Evolutionary conservation across 2,888 invertebrate species (phyloP).

Genomic region (Diploptera punctata): DNA sequence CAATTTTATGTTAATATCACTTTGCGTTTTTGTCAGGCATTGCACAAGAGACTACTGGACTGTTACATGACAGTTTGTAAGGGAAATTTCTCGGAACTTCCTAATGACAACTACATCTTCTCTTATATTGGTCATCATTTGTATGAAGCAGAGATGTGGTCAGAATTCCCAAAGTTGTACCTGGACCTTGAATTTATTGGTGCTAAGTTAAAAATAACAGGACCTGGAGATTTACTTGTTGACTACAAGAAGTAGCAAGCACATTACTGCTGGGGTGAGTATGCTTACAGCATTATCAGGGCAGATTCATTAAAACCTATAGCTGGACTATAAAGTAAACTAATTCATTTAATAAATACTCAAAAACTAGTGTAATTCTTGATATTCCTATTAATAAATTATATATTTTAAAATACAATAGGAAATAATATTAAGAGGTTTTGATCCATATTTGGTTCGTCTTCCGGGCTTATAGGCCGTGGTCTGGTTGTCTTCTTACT

Average conservation of each 20-base stretch:
- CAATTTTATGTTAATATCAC: not conserved
- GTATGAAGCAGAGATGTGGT: constrained; percentile 57
- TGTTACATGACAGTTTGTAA: constrained; percentile 62
- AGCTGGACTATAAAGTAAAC: too few relatives aligned
- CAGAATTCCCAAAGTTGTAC: constrained; percentile 64
- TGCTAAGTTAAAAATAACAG: constrained; percentile 70
- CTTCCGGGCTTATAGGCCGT: too few relatives aligned
- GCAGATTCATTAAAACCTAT: too few relatives aligned
- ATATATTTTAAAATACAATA: too few relatives aligned
- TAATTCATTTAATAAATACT: too few relatives aligned
- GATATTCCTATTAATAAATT: too few relatives aligned
- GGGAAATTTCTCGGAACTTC: constrained; percentile 63
- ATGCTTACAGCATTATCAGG: too few relatives aligned
- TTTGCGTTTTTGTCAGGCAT: constrained; percentile 49
- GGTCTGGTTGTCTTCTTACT: too few relatives aligned
- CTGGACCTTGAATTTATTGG: constrained; percentile 73
- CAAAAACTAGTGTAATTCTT: too few relatives aligned
- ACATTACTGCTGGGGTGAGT: constrained; percentile 62
- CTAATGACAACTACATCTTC: constrained; percentile 75
- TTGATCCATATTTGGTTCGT: too few relatives aligned
- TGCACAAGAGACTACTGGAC: constrained; percentile 65
- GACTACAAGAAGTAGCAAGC: constrained; percentile 69
- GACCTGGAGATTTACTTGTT: constrained; percentile 70
- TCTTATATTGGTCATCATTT: constrained; percentile 76
- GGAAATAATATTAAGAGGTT: too few relatives aligned